These are phyloP conservation scores for Seira musarum DNA, from an alignment of 2,888 invertebrate genomes.

Conservation along the genomic window DNA sequence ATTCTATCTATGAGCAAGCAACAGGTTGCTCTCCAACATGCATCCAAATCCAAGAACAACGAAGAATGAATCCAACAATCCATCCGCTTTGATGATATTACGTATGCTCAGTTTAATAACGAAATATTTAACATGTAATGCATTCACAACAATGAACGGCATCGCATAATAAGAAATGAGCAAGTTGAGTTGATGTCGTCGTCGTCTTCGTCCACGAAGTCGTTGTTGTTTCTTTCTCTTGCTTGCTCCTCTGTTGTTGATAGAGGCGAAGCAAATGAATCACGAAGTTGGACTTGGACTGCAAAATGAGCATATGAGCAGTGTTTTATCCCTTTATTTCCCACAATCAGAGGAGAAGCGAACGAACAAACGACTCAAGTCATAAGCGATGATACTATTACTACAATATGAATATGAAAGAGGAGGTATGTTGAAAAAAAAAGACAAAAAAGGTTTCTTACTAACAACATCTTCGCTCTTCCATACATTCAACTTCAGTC, in stretches of 20 bases:
- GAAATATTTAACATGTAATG: not conserved
- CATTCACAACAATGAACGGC: not conserved
- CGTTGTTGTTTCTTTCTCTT: not conserved
- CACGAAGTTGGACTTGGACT: constrained; percentile 59
- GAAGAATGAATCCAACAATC: too few relatives aligned
- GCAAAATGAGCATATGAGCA: constrained; percentile 12
- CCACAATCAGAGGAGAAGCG: too few relatives aligned
- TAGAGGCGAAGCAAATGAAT: constrained; percentile 58
- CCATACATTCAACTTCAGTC: constrained; percentile 63
- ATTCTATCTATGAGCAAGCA: constrained; percentile 28
- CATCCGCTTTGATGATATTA: not conserved
- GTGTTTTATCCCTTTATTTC: constrained; percentile 38
- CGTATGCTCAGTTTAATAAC: not conserved
- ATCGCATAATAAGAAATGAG: not conserved
- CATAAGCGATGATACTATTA: too few relatives aligned
- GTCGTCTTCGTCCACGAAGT: too few relatives aligned
- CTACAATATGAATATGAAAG: constrained; percentile 26
- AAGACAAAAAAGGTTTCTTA: constrained; percentile 56
- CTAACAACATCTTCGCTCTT: constrained; percentile 56
- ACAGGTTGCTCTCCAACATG: constrained; percentile 40
- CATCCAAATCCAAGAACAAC: not conserved
- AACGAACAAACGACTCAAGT: not conserved
- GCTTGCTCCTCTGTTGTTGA: constrained; percentile 27
- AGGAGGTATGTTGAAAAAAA: constrained; percentile 48
- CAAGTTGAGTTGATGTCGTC: too few relatives aligned